Conservation (phyloP, 2,888 invertebrate species). For the Euzetes globulus region DNA sequence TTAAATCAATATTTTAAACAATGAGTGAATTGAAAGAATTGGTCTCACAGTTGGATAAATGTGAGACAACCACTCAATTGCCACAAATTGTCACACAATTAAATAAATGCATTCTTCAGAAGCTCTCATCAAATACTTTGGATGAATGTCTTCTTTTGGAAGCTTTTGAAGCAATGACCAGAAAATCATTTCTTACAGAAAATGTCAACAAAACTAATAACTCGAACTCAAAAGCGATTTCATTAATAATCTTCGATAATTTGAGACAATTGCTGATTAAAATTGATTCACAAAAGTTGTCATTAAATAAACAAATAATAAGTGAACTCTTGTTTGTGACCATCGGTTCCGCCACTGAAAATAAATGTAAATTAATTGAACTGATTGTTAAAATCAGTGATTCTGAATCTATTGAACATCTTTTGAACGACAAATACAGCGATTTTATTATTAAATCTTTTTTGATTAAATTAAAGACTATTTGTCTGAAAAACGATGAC, state of each 20-base stretch:
- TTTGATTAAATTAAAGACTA: neutral
- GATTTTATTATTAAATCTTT: neutral
- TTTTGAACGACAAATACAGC: neutral
- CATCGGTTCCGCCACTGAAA: neutral
- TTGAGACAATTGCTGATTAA: slow-evolving; percentile 17
- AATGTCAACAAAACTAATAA: neutral
- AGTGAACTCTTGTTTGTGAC: slow-evolving; percentile 5
- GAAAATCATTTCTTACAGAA: neutral
- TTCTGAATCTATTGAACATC: neutral
- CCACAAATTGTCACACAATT: neutral
- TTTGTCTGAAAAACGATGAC: neutral
- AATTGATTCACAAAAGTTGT: neutral
- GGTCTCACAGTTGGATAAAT: neutral
- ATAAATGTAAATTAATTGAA: slow-evolving; percentile 11
- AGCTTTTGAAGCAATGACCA: neutral
- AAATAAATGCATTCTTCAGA: neutral
- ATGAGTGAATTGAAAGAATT: slow-evolving; percentile 14
- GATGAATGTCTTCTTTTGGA: neutral
- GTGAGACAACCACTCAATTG: neutral
- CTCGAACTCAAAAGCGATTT: neutral
- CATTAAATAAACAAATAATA: too few relatives aligned
- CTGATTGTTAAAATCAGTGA: neutral
- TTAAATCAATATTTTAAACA: neutral
- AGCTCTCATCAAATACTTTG: neutral
- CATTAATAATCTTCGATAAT: slow-evolving; percentile 6